Evolutionary conservation across 2,113 vertebrate species (phyloP), one percentile per base, ranked within the genome.

Genomic region (Equus quagga): DNA sequence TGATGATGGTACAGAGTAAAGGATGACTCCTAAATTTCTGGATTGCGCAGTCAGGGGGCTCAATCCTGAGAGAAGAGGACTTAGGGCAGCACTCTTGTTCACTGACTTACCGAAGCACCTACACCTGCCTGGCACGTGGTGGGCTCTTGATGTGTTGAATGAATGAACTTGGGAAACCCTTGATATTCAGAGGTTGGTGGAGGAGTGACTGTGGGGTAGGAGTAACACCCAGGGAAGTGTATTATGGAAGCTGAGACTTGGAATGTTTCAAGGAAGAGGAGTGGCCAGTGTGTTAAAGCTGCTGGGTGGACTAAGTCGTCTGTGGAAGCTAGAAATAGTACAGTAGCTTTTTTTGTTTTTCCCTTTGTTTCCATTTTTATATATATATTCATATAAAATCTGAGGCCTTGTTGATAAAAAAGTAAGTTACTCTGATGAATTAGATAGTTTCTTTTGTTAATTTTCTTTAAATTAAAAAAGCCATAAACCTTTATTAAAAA

Each of bases 381-480:
- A 0, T 41, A 24, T n/a, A 21, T 82, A 44, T 51, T 69, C 31
- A 62, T 90, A n/a, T 41, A 75, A 89, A 85, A 73, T 51, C 44
- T 88, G 31, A 95, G 46, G 54, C n/a, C 7, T 23, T 72, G 1
- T 54, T 86, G n/a, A 14, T 86, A 41, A 65, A 26, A 92, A 69
- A 54, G 21, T 44, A 60, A 41, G 6, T 92, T 87, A 76, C 24
- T 81, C 70, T n/a, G 21, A 89, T 86, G 26, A 46, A 69, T 83
- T 93, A 96, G 51, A 54, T 76, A 89, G 46, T 67, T 94, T 78
- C 46, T 92, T 93, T 33, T 46, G 5, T 80, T 88, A 9, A 62
- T 86, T 93, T 96, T 95, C 49, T 84, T 67, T 65, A 72, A 79
- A 54, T 62, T 60, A 95, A 69, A 51, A 83, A 84, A 14, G 49